Evolutionary conservation across 2,888 invertebrate genomes (phyloP), one percentile per base, ranked within the genome.

Genomic region (Eupithecia abbreviata): DNA sequence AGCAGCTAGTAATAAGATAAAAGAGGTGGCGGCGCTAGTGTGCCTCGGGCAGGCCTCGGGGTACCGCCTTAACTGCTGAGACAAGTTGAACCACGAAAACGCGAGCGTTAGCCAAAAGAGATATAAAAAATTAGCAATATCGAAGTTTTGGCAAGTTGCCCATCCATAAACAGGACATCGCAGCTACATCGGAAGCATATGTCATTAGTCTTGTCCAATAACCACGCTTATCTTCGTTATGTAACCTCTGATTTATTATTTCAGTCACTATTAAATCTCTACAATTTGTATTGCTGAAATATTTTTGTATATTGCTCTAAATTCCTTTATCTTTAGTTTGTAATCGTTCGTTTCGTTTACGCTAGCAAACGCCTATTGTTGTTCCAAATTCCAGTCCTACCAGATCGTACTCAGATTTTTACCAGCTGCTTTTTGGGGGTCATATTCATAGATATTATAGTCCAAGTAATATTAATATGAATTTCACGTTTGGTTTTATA

Each of bases 121-220:
- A 73, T 12, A 45, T 10, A 69, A 68, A 69, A 30, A 71, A 42
- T n/a, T 71, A 13, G 51, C 15, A 15, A 18, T 51, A 66, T 12
- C 49, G 47, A 69, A 55, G 42, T 71, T 73, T 43, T 84, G 85
- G 84, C 82, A 82, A 7, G 5, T 58, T 73, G 83, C 84, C 75
- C 66, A 65, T 45, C 58, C 73, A 45, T 6, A 62, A 73, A 58
- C 83, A 82, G 82, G 83, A 86, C 82, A 82, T 82, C 81, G 79
- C 82, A 84, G 84, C 82, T 85, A 85, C 82, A 82, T 82, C 82
- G 80, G 83, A 84, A 84, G 83, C 85, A 86, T 85, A 84, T 82
- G 80, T 87, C 86, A 85, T 82, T 83, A 83, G 79, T 82, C 82
- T 82, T 81, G 78, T 78, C 67, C 66, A 51, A 69, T 69, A 58